Base-by-base conservation (phyloP, 2,113 vertebrate genomes). In the Myotis yumanensis region DNA sequence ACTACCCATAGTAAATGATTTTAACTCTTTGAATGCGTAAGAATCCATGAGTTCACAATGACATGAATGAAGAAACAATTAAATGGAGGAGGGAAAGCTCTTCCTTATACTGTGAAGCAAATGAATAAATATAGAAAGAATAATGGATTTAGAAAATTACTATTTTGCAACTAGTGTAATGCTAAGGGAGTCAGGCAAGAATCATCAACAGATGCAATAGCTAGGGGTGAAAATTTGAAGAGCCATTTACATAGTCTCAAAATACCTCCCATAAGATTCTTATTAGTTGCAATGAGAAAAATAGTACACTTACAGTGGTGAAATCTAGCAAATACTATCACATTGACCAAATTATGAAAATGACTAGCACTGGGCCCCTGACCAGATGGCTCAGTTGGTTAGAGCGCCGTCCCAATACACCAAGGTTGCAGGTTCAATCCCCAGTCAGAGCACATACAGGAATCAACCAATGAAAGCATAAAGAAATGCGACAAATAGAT, bases 271-370 rank as follows among this genome's bases (percentile, higher is more conserved):
- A 37, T 52, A 92, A 95, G 16, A 87, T 79, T 69, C 48, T 86
- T 83, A 86, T 86, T 62, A 82, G 72, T 93, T 82, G 46, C 75
- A 89, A 72, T 79, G n/a, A 88, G 43, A 92, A 95, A 76, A 62
- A 40, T 11, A 37, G 30, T 79, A 86, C 52, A n/a, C 35, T 86
- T 82, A 54, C 5, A 64, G 51, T 76, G n/a, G 32, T 81, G 23
- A 76, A 66, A 93, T 43, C 11, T 85, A 72, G 23, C 28, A 77
- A 66, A 82, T 85, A 30, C 10, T 43, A 64, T 30, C 22, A 48
- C 7, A 5, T n/a, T 92, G 83, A 71, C 12, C 51, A 86, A 86
- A 68, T 81, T 54, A 51, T 68, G 80, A 43, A 83, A 86, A 15
- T 75, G 71, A 52, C 30, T 28, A 68, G 7, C 35, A 5, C 17